These are phyloP conservation scores for Phenganax marumi DNA, from an alignment of 92 coral and sea anemone species.

Conservation along the genomic window DNA sequence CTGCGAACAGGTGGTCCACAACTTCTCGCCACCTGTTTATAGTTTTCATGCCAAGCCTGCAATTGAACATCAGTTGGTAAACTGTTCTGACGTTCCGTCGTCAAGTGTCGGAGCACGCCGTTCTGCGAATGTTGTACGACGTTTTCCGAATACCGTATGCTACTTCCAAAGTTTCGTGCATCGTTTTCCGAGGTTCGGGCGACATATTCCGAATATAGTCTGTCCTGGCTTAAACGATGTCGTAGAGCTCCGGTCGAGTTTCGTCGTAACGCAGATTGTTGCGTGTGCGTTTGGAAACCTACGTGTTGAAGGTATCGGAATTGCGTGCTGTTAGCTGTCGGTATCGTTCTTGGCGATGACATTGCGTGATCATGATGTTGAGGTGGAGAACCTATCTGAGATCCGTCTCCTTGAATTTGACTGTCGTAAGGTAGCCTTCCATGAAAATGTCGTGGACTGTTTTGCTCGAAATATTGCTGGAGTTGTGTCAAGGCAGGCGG, in stretches of 20 bases:
- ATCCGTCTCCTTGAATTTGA: neutral
- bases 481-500: constrained; percentile 31
- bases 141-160: neutral
- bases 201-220: neutral
- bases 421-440: neutral
- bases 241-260: constrained; percentile 31
- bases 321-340: neutral
- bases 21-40: neutral
- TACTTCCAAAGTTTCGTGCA: neutral
- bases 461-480: neutral
- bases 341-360: neutral
- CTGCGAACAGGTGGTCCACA: neutral
- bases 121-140: neutral
- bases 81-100: neutral
- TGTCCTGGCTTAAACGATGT: neutral
- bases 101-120: neutral
- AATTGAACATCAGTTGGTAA: constrained; percentile 9
- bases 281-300: neutral
- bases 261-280: constrained; percentile 7
- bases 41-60: constrained; percentile 16
- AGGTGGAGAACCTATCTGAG: neutral
- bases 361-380: neutral
- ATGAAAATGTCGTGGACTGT: neutral
- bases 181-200: neutral
- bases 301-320: neutral